Percentiles rank a stretch among this genome's conserved stretches.
phyloP scores from a whole-genome alignment of 2,113 vertebrate genomes.

The Corvus hawaiiensis region DNA sequence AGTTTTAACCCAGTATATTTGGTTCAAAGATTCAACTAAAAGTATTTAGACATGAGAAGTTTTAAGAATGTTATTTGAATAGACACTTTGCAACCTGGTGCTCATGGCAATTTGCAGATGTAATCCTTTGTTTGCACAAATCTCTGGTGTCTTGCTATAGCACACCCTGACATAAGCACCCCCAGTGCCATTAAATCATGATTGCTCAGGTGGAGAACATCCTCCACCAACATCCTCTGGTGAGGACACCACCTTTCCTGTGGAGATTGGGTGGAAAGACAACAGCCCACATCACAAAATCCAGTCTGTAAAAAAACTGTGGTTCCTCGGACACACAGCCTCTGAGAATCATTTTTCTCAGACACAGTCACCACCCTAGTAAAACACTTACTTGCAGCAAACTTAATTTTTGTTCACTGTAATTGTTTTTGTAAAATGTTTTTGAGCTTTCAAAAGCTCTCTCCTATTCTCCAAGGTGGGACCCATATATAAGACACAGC shows the following conservation, averaged over 20 bases:
- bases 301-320: fast-evolving
- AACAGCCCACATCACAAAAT: neutral
- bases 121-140: neutral
- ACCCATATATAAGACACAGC: neutral
- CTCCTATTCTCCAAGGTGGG: neutral
- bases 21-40: neutral
- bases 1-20: neutral
- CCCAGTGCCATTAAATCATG: neutral
- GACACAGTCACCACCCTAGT: fast-evolving
- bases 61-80: neutral
- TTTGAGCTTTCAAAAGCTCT: neutral
- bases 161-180: neutral
- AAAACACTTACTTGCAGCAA: neutral
- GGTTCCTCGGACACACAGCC: neutral
- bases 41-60: neutral
- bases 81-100: neutral
- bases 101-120: neutral
- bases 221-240: neutral
- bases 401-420: neutral
- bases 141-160: neutral
- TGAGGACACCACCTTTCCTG: neutral
- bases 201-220: neutral
- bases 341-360: neutral
- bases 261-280: neutral
- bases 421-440: neutral